Base-by-base conservation (phyloP, 2,797 vertebrate species). In the Phrynocephalus guinanensis region DNA sequence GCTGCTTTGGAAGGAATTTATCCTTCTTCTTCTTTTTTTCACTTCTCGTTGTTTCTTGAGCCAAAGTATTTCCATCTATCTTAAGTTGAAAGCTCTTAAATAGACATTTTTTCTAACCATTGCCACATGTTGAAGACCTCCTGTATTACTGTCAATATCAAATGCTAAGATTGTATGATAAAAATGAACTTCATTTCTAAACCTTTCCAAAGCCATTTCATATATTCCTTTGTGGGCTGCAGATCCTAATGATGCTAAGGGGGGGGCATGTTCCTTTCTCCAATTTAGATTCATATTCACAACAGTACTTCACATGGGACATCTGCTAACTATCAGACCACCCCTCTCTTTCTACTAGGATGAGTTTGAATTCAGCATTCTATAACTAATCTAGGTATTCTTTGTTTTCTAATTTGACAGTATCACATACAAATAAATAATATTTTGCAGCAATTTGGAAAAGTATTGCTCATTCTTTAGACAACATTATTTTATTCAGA, bases 151-250 rank as follows among this genome's bases (percentile, higher is more conserved):
- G 91, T 15, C 52, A 81, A 24, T 84, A 89, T 88, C n/a, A 91
- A 93, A 90, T 4, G 82, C 78, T 82, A 73, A 90, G 88, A 90
- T 83, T 88, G 88, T 24, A 44, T 20, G 76, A 91, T 71, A 91
- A 92, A 93, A 73, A 89, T 79, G 92, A 83, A 92, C 92, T 93
- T 91, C 87, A 0, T 92, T 93, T 66, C 82, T 89, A 87, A 94
- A 91, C 10, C 60, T 94, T 44, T 91, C 30, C 75, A 82, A 90
- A 95, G 4, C 3, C 86, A 20, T 91, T 93, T 94, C 91, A 94
- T 82, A 73, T 89, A 68, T 86, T 95, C 63, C 44, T 91, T 79
- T 90, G 48, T 91, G 71, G n/a, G 83, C 71, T 92, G 85, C 30
- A 70, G 90, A 91, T 92, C 86, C 72, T 70, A 82, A 88, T 60